A percentile compares a stretch with the other conserved stretches of the same genome.
These are phyloP conservation scores for Pygmarrhopalites habei DNA, from an alignment of 1,140 invertebrate species.

Conservation along the genomic window DNA sequence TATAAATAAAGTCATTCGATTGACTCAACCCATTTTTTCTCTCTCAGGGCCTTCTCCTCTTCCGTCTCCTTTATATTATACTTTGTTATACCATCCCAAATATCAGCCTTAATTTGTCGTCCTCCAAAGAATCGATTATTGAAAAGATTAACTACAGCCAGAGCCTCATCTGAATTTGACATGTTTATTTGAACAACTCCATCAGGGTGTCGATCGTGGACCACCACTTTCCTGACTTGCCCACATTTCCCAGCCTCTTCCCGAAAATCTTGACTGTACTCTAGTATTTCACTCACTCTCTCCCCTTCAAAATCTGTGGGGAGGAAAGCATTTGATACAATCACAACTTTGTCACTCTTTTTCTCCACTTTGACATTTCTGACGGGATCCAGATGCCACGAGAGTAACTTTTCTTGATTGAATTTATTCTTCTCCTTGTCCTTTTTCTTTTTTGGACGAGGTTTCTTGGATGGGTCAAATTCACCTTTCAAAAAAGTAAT, in stretches of 20 bases:
- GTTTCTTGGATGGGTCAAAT: conserved; percentile 89
- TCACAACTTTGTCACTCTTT: conserved; percentile 82
- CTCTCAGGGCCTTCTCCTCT: conserved; percentile 68
- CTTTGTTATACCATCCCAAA: conserved; percentile 86
- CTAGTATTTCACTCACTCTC: conserved; percentile 70
- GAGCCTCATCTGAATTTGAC: conserved; percentile 80
- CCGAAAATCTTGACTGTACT: conserved; percentile 83
- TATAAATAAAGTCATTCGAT: neutral
- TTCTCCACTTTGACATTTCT: conserved; percentile 59
- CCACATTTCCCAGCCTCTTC: conserved; percentile 88
- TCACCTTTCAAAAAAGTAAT: no score
- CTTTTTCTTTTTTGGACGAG: conserved; percentile 82
- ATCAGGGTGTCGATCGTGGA: conserved; percentile 90
- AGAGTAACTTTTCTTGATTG: conserved; percentile 86
- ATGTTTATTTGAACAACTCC: conserved; percentile 90
- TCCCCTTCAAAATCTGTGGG: conserved; percentile 83
- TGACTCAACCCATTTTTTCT: conserved; percentile 67
- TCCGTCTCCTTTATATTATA: conserved; percentile 78
- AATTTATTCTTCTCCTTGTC: conserved; percentile 85
- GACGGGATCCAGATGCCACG: conserved; percentile 91
- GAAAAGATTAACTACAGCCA: conserved; percentile 76
- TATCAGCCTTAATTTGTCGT: conserved; percentile 70
- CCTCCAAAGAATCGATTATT: conserved; percentile 89
- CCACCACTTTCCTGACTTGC: conserved; percentile 79
- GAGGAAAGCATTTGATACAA: conserved; percentile 91